Percentiles rank a stretch among this genome's conserved stretches.
Evolutionary conservation across 2,113 vertebrate genomes (phyloP).

Genomic region (Cygnus buccinator): DNA sequence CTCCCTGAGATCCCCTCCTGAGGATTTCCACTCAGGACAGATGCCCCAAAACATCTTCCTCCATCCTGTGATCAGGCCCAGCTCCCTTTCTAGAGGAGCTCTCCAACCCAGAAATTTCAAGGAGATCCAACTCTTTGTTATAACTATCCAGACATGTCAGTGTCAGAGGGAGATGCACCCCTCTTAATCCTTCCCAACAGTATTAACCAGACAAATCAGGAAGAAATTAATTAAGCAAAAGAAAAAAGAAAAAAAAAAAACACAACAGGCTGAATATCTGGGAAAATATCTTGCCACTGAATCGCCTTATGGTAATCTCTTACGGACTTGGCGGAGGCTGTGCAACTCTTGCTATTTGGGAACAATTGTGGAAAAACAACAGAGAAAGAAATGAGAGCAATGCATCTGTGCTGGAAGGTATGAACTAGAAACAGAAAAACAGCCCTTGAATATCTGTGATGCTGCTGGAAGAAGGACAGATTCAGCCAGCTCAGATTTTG

Average conservation of each 20-base stretch:
- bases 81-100: not conserved
- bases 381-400: not conserved
- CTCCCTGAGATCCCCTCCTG: not conserved
- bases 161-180: not conserved
- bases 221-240: conserved; percentile 42
- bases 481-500: conserved; percentile 5
- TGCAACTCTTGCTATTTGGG: not conserved
- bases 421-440: not conserved
- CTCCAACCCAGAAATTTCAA: not conserved
- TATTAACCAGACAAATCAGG: conserved; percentile 13
- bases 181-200: conserved; percentile 1
- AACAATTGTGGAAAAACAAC: not conserved
- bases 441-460: not conserved
- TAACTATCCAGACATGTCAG: not conserved
- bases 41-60: not conserved
- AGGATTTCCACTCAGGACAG: not conserved
- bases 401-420: not conserved
- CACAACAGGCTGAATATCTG: not conserved
- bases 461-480: conserved; percentile 4
- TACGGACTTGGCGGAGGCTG: not conserved
- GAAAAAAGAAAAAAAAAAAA: not conserved
- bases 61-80: not conserved
- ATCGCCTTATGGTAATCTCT: not conserved
- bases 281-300: conserved; percentile 1
- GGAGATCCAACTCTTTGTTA: not conserved